Evolutionary conservation across 2,113 vertebrate genomes (phyloP).

Genomic region (Ceyx margarethae): DNA sequence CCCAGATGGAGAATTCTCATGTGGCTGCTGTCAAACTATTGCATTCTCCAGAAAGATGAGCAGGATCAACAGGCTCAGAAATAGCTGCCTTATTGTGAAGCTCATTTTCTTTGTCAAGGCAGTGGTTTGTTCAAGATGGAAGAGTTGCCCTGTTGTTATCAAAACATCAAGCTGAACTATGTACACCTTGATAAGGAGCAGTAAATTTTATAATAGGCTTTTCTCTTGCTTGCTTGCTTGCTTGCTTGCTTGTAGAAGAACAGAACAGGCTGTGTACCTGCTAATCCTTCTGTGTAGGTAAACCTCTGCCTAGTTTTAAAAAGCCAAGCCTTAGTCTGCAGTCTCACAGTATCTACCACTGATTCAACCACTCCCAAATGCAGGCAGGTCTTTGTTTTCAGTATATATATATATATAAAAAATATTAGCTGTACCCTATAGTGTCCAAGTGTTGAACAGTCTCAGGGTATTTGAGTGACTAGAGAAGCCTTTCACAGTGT

Average conservation of each 20-base stretch:
- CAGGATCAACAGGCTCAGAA: background rate
- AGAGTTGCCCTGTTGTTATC: background rate
- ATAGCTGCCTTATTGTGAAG: background rate
- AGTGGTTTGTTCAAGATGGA: background rate
- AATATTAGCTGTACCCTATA: background rate
- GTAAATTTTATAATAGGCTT: background rate
- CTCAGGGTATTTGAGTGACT: background rate
- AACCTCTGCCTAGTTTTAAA: background rate
- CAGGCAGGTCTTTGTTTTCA: background rate
- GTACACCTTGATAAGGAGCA: background rate
- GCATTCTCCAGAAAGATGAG: background rate
- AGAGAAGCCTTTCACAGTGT: background rate
- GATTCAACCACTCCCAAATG: background rate
- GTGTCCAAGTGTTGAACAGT: background rate
- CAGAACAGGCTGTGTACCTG: background rate
- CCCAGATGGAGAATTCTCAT: accelerated
- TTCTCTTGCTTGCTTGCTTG: background rate
- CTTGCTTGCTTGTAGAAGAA: background rate
- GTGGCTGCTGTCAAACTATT: background rate
- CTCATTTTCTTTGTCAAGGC: background rate
- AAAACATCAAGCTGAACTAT: background rate
- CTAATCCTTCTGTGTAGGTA: background rate
- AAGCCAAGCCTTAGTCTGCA: background rate
- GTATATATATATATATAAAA: background rate
- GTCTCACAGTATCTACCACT: background rate